phyloP scores from a whole-genome alignment of 2,888 invertebrate genomes.

The Cyclophora punctaria region DNA sequence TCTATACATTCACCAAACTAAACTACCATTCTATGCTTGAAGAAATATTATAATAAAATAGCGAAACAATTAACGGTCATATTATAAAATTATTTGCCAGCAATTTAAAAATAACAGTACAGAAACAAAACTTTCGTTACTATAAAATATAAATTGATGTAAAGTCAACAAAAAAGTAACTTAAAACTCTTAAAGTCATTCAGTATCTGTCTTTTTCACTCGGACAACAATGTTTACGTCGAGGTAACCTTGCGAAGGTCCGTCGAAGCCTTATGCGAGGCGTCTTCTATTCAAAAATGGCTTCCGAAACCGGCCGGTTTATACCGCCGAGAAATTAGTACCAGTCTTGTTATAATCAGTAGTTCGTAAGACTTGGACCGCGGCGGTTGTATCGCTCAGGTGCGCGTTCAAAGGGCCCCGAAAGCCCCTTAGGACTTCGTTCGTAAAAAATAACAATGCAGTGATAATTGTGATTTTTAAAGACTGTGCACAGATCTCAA shows the following conservation, averaged over 20 bases:
- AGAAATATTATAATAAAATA: too few relatives aligned
- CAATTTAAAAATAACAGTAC: too few relatives aligned
- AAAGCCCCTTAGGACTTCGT: slow-evolving; percentile 5
- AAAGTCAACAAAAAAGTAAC: too few relatives aligned
- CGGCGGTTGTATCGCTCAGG: slow-evolving; percentile 23
- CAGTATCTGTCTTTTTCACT: slow-evolving; percentile 56
- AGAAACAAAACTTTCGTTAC: too few relatives aligned
- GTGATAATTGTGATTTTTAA: slow-evolving; percentile 45
- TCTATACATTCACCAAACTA: too few relatives aligned
- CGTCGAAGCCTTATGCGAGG: slow-evolving; percentile 11
- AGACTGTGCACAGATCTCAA: slow-evolving; percentile 45
- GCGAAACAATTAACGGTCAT: too few relatives aligned
- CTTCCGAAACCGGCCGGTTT: slow-evolving; percentile 36
- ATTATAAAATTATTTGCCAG: too few relatives aligned
- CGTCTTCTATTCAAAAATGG: slow-evolving; percentile 13
- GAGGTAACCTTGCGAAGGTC: slow-evolving; percentile 1
- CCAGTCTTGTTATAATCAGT: slow-evolving; percentile 45
- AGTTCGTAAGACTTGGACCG: slow-evolving; percentile 43
- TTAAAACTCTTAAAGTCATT: slow-evolving; percentile 31
- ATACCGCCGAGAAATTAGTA: slow-evolving; percentile 55
- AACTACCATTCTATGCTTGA: too few relatives aligned
- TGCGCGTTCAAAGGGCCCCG: slow-evolving; percentile 16
- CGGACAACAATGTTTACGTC: slow-evolving; percentile 9
- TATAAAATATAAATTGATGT: too few relatives aligned
- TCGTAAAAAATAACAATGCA: slow-evolving; percentile 38